phyloP scores from a whole-genome alignment of 2,113 vertebrate genomes.

The Scytalopus superciliaris region DNA sequence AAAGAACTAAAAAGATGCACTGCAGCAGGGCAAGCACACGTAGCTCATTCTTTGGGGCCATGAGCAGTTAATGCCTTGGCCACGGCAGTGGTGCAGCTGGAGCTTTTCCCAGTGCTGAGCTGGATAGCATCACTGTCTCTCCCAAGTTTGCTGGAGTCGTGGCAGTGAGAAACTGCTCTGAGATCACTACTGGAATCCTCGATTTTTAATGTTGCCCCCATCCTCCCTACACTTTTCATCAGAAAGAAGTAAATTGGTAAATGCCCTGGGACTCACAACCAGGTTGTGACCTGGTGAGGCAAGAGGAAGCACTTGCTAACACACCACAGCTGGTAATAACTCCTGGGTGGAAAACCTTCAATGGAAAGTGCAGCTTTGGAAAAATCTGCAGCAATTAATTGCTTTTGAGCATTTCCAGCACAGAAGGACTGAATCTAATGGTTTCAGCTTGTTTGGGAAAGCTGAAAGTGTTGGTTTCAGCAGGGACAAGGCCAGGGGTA shows the following conservation, averaged over 20 bases:
- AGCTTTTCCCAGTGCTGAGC: constrained; percentile 22
- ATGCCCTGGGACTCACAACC: background rate
- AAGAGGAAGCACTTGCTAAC: background rate
- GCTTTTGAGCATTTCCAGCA: background rate
- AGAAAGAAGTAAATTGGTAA: background rate
- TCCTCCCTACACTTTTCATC: background rate
- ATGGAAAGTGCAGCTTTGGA: background rate
- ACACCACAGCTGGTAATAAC: background rate
- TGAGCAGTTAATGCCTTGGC: constrained; percentile 17
- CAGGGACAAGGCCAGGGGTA: background rate
- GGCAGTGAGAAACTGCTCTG: constrained; percentile 34
- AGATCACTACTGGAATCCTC: constrained; percentile 34
- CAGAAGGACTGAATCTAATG: background rate
- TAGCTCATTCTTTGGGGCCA: background rate
- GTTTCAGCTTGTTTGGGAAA: background rate
- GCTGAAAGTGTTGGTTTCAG: background rate
- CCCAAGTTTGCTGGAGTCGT: background rate
- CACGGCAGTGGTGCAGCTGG: background rate
- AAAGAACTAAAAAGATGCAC: background rate
- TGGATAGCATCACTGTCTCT: constrained; percentile 49
- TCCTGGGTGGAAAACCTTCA: background rate
- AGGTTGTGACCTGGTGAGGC: background rate
- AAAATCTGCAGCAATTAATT: background rate
- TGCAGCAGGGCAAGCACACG: background rate
- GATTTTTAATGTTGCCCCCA: background rate